A percentile compares a stretch with the other conserved stretches of the same genome.
phyloP scores from a whole-genome alignment of 2,113 vertebrate genomes.

The Cepphus grylle region DNA sequence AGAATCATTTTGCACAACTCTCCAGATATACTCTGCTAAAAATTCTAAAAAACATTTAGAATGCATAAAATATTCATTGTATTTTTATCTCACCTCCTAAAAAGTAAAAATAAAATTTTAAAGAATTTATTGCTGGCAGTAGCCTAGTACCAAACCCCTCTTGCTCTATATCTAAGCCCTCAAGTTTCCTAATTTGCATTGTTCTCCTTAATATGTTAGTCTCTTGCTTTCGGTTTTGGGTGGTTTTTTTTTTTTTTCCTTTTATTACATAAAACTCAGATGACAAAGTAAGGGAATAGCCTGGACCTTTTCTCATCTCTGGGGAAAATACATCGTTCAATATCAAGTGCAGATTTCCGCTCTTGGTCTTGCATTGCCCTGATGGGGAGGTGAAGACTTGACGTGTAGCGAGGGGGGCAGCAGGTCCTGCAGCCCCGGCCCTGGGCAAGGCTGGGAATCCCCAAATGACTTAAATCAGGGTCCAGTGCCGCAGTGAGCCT shows the following conservation, averaged over 20 bases:
- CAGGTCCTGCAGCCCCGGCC: not conserved
- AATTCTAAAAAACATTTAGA: not conserved
- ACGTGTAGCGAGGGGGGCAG: not conserved
- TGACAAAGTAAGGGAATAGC: not conserved
- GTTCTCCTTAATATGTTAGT: not conserved
- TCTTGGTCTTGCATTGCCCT: not conserved
- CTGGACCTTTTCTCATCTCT: not conserved
- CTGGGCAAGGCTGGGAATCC: not conserved
- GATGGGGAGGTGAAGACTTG: not conserved
- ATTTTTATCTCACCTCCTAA: not conserved
- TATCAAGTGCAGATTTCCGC: not conserved
- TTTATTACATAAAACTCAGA: not conserved
- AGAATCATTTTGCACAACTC: not conserved
- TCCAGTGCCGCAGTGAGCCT: not conserved
- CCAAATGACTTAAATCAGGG: not conserved
- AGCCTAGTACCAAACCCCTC: not conserved
- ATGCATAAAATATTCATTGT: not conserved
- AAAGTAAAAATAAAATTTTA: not conserved
- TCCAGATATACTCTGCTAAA: not conserved
- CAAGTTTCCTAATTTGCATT: not conserved
- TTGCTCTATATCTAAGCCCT: not conserved
- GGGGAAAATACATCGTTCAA: not conserved
- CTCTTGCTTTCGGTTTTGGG: rapidly evolving
- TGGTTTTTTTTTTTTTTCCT: not conserved
- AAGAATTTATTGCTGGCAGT: not conserved